Base-by-base conservation (phyloP, 2,113 vertebrate genomes). In the Cyprinodon tularosa region DNA sequence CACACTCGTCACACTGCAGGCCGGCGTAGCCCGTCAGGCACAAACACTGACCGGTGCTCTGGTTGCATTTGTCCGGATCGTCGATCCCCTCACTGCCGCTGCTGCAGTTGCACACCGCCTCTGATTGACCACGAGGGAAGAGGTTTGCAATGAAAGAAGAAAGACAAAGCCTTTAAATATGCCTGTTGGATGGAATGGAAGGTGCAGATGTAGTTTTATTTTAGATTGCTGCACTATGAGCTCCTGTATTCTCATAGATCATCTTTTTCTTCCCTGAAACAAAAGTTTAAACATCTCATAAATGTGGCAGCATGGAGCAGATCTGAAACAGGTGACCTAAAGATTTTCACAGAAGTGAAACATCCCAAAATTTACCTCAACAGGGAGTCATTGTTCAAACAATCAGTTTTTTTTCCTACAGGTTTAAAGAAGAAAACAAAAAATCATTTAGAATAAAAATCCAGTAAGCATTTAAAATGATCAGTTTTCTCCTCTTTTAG, bases 1-100 rank as follows among this genome's bases (percentile, higher is more conserved):
- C 90, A 3, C 95, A 95, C 73, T 93, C 93, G 62, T 94, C 93
- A 44, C 95, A 95, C 87, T 93, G 92, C 50, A 92, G 91, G 2
- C 94, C 94, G 0, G 53, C 66, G 87, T 95, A 93, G 44, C 94
- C 94, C 11, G 65, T 12, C 80, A 93, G 12, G 69, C 95, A 95
- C 0, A 61, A 79, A 60, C 95, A 95, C 84, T 94, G 94, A n/a
- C 95, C 95, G 0, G 90, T 93, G 61, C 3, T 67, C 10, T 8
- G 78, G 44, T 94, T 90, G 64, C 95, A 95, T 20, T 93, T 91
- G 1, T 93, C 85, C 0, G 89, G 87, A 39, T 93, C 89, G 77
- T 77, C 10, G 40, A 93, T 91, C 9, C 94, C 94, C 78, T 94
- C 93, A 0, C 64, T 64, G 1, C 91, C 92, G 1, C 74, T 87